Conservation (phyloP, 2,797 vertebrate genomes). For the Acanthurus leucopareius region DNA sequence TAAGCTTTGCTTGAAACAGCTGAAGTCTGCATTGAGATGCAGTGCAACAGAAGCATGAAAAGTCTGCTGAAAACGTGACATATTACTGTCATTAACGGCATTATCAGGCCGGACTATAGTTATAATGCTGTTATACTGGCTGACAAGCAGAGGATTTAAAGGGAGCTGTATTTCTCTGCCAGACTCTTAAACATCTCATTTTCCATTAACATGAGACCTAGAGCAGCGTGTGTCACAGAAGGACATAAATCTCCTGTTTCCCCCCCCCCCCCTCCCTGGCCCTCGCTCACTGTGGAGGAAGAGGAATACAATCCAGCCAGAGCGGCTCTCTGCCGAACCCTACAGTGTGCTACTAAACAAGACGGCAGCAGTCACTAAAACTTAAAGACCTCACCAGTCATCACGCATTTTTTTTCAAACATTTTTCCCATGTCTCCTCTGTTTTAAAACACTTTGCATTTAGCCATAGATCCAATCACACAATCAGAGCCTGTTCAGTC, state of each 20-base stretch:
- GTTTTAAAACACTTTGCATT: conserved; percentile 30
- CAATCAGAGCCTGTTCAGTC: conserved; percentile 23
- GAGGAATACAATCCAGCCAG: conserved; percentile 70
- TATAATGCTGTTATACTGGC: conserved; percentile 77
- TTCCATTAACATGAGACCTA: conserved; percentile 85
- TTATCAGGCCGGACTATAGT: conserved; percentile 76
- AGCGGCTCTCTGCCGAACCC: conserved; percentile 63
- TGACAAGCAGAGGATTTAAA: conserved; percentile 81
- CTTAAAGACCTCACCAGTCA: neutral
- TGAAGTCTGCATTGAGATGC: conserved; percentile 14
- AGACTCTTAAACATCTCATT: conserved; percentile 85
- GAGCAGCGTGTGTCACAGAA: conserved; percentile 83
- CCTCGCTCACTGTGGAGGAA: conserved; percentile 69
- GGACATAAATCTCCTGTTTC: conserved; percentile 82
- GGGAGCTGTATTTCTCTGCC: conserved; percentile 80
- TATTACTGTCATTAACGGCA: conserved; percentile 77
- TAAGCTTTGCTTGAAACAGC: conserved; percentile 48
- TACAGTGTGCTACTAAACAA: conserved; percentile 51
- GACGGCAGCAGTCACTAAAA: conserved; percentile 30
- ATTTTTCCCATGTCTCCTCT: neutral
- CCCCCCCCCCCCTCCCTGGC: conserved; percentile 72
- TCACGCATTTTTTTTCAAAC: neutral
- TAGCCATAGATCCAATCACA: conserved; percentile 8
- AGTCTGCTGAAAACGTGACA: conserved; percentile 72
- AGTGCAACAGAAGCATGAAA: conserved; percentile 59